Evolutionary conservation across 2,888 invertebrate species (phyloP).

Genomic region (Cosmopolites sordidus): DNA sequence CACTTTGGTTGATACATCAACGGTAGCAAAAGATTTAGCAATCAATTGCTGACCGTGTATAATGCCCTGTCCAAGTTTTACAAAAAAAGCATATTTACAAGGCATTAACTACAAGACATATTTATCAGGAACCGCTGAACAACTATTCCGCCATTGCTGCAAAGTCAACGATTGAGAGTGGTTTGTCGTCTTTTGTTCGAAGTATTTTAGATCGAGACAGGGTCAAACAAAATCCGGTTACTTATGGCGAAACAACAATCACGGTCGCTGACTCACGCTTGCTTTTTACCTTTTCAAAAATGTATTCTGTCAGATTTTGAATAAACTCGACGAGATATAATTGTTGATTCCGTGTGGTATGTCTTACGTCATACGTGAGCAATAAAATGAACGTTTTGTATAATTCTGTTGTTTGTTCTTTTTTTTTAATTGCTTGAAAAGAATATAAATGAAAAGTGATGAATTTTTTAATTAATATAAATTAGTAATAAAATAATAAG

Average conservation of each 20-base stretch:
- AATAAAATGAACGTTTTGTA: not conserved
- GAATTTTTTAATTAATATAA: too few relatives aligned
- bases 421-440: too few relatives aligned
- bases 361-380: not conserved
- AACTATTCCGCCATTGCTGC: too few relatives aligned
- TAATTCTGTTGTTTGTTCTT: too few relatives aligned
- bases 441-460: too few relatives aligned
- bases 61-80: too few relatives aligned
- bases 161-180: not conserved
- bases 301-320: conserved; percentile 1
- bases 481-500: too few relatives aligned
- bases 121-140: too few relatives aligned
- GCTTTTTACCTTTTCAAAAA: conserved; percentile 16
- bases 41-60: too few relatives aligned
- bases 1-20: too few relatives aligned
- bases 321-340: conserved; percentile 2
- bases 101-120: not conserved
- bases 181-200: conserved; percentile 8
- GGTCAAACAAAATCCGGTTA: conserved; percentile 18
- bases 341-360: not conserved
- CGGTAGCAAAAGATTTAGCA: too few relatives aligned
- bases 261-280: conserved; percentile 15
- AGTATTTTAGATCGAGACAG: conserved; percentile 10
- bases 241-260: conserved; percentile 13
- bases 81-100: not conserved